phyloP scores from a whole-genome alignment of 2,888 invertebrate species.

The Anthoptus insignis region DNA sequence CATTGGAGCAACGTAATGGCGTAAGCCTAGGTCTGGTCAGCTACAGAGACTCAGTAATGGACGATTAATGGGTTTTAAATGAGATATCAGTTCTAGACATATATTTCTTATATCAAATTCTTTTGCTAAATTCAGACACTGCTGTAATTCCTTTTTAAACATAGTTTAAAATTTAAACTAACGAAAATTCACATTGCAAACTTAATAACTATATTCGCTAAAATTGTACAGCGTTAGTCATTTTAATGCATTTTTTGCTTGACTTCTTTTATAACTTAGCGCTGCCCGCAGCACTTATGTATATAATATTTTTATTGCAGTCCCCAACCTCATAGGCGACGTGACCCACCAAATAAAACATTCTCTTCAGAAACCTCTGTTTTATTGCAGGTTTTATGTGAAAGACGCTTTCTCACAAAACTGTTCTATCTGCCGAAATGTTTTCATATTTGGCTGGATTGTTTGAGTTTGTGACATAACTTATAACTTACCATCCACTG shows the following conservation, averaged over 20 bases:
- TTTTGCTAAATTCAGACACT: no score
- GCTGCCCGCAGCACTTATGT: slow-evolving; percentile 55
- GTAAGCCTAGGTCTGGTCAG: no score
- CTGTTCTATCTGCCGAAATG: slow-evolving; percentile 55
- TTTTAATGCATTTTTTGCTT: background rate
- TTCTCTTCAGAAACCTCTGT: slow-evolving; percentile 61
- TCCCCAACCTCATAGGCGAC: slow-evolving; percentile 66
- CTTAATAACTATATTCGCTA: background rate
- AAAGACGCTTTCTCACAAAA: slow-evolving; percentile 42
- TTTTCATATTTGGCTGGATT: slow-evolving; percentile 45
- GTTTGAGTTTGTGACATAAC: no score
- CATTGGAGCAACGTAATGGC: no score
- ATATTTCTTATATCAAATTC: no score
- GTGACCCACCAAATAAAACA: slow-evolving; percentile 81
- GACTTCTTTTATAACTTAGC: slow-evolving; percentile 10
- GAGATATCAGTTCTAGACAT: no score
- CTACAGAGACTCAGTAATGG: no score
- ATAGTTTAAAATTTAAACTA: no score
- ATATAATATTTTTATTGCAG: slow-evolving; percentile 81
- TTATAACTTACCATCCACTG: no score
- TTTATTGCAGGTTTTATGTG: slow-evolving; percentile 59
- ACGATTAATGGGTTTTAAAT: no score
- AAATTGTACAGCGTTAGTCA: background rate
- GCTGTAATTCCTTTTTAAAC: no score
- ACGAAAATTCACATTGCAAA: no score